Base-by-base conservation (phyloP, 2,113 vertebrate genomes). In the Macrotus californicus region DNA sequence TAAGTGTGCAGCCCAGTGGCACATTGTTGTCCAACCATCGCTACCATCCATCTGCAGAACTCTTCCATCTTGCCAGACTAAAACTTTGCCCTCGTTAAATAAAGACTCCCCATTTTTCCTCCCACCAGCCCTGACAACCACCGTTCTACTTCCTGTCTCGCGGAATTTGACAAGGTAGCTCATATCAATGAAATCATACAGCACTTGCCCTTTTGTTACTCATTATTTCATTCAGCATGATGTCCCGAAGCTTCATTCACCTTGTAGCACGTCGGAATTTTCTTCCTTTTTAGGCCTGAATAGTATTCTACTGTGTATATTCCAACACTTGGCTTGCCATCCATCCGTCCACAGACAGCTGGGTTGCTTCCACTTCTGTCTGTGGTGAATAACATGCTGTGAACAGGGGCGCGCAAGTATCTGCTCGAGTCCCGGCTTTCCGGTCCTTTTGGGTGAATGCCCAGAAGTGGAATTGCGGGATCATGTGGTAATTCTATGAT, bases 321-420 rank as follows among this genome's bases (percentile, higher is more conserved):
- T 52, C 13, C 75, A 31, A 50, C 34, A 24, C 10, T 50, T 26
- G 48, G 82, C 43, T 67, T 14, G n/a, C n/a, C n/a, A 16, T 24
- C 1, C 19, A 16, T 24, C 31, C 21, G 0, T 84, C 61, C 2
- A 4, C 10, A 59, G 43, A n/a, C 19, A 36, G 12, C n/a, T 2
- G 61, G 43, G 61, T 46, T 64, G 31, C 43, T n/a, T 36, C 21
- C 19, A 41, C 36, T 26, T 7, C 67, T 14, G 48, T 22, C 19
- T 15, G 21, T 26, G 7, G 61, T 36, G 31, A n/a, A 24, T 22
- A 84, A 6, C 1, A 61, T 26, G 43, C 82, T n/a, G 1, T 16
- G 31, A 26, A 36, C 1, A 16, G 3, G 4, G 19, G 31, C 26
- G 4, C 14, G 11, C 31, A 4, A 14, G 5, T 16, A 5, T 21